A percentile compares a stretch with the other conserved stretches of the same genome.
phyloP scores from a whole-genome alignment of 2,888 invertebrate species.

The Esperia sulphurella region DNA sequence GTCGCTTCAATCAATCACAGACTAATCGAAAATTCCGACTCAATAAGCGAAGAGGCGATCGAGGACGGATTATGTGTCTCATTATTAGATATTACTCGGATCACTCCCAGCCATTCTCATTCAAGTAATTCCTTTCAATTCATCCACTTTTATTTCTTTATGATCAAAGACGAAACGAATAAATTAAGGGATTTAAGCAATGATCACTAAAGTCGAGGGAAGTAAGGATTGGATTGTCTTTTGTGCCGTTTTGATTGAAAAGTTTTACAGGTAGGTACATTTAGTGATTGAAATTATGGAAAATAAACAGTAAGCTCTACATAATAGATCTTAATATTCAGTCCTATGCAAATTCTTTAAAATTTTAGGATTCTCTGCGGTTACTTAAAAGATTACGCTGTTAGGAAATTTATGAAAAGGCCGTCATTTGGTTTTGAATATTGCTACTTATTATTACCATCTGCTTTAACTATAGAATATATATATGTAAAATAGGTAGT shows the following conservation, averaged over 20 bases:
- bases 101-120: slow-evolving; percentile 34
- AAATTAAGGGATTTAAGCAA: slow-evolving; percentile 47
- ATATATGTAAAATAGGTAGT: too few species aligned
- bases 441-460: too few species aligned
- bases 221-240: slow-evolving; percentile 33
- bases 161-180: slow-evolving; percentile 39
- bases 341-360: slow-evolving; percentile 18
- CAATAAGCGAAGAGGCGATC: slow-evolving; percentile 64
- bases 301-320: background rate
- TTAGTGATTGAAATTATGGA: slow-evolving; percentile 26
- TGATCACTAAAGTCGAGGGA: slow-evolving; percentile 25
- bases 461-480: too few species aligned
- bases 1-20: slow-evolving; percentile 74
- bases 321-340: slow-evolving; percentile 8
- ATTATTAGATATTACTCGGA: slow-evolving; percentile 67
- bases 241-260: slow-evolving; percentile 42
- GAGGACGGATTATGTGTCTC: slow-evolving; percentile 66
- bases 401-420: too few species aligned
- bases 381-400: too few species aligned
- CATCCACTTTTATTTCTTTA: slow-evolving; percentile 45
- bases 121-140: slow-evolving; percentile 47
- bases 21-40: slow-evolving; percentile 75
- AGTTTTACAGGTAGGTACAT: slow-evolving; percentile 26
- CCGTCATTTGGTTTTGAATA: too few species aligned
- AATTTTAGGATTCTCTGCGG: too few species aligned